Evolutionary conservation across 2,888 invertebrate genomes (phyloP).

Genomic region (Gymnocheta viridis): DNA sequence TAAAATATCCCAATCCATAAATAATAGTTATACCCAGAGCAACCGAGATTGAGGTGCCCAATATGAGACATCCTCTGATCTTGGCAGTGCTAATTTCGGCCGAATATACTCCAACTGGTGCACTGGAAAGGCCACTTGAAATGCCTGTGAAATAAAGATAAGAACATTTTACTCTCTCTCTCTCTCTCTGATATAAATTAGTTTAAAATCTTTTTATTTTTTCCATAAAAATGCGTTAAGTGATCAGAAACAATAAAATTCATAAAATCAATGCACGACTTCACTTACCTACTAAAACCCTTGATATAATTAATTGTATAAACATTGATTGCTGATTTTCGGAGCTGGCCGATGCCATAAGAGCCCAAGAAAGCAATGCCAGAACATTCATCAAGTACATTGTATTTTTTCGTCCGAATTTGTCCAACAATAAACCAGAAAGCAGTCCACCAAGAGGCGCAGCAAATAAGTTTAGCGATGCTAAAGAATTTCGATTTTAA

Average conservation of each 20-base stretch:
- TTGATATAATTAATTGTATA: slow-evolving; percentile 78
- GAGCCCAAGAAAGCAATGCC: slow-evolving; percentile 78
- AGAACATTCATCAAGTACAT: slow-evolving; percentile 78
- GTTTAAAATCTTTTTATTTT: background rate
- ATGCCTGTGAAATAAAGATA: slow-evolving; percentile 73
- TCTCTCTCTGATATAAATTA: too few species aligned
- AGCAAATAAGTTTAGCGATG: slow-evolving; percentile 79
- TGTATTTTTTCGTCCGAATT: slow-evolving; percentile 79
- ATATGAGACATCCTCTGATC: slow-evolving; percentile 85
- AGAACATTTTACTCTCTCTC: background rate
- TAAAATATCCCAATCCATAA: slow-evolving; percentile 85
- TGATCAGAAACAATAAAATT: background rate
- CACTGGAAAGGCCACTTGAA: slow-evolving; percentile 79
- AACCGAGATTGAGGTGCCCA: slow-evolving; percentile 85
- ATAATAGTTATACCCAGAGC: slow-evolving; percentile 86
- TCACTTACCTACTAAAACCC: slow-evolving; percentile 79
- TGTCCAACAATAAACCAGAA: slow-evolving; percentile 78
- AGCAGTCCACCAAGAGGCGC: slow-evolving; percentile 80
- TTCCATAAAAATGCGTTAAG: background rate
- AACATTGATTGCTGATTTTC: slow-evolving; percentile 73
- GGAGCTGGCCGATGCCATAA: slow-evolving; percentile 78
- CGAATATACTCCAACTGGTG: slow-evolving; percentile 81
- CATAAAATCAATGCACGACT: too few species aligned
- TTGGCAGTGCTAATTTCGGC: slow-evolving; percentile 83
- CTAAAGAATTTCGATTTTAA: slow-evolving; percentile 67